Conservation (phyloP, 2,113 vertebrate species). For the Maccullochella peelii region DNA sequence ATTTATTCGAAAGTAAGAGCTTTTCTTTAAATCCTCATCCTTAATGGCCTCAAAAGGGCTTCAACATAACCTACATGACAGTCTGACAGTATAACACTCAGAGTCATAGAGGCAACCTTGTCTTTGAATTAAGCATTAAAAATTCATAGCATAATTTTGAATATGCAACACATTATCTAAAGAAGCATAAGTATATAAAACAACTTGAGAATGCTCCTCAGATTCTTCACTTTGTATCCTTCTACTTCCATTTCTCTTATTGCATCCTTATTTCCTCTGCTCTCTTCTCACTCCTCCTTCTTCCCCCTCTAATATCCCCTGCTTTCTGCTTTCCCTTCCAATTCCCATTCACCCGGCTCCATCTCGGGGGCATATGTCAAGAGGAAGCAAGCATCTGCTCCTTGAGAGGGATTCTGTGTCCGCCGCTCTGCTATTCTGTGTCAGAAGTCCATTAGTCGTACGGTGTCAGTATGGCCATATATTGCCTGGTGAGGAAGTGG, state of each 20-base stretch:
- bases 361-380: conserved; percentile 80
- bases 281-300: neutral
- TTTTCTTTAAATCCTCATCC: conserved; percentile 14
- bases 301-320: conserved; percentile 49
- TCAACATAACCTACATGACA: conserved; percentile 16
- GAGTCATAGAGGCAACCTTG: neutral
- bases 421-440: conserved; percentile 49
- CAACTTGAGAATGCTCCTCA: neutral
- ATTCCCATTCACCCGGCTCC: conserved; percentile 53
- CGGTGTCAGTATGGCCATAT: conserved; percentile 56
- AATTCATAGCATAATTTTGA: neutral
- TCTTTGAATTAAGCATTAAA: neutral
- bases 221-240: neutral
- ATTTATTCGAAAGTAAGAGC: conserved; percentile 29
- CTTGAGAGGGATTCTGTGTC: conserved; percentile 78
- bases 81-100: neutral
- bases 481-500: conserved; percentile 57
- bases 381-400: conserved; percentile 82
- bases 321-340: conserved; percentile 45
- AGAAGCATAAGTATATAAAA: neutral
- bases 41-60: conserved; percentile 21
- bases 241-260: neutral
- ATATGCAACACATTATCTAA: neutral
- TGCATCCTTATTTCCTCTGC: neutral
- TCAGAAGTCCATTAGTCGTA: conserved; percentile 64